Evolutionary conservation across 1,140 invertebrate species (phyloP).

Genomic region (Aphidius gifuensis): DNA sequence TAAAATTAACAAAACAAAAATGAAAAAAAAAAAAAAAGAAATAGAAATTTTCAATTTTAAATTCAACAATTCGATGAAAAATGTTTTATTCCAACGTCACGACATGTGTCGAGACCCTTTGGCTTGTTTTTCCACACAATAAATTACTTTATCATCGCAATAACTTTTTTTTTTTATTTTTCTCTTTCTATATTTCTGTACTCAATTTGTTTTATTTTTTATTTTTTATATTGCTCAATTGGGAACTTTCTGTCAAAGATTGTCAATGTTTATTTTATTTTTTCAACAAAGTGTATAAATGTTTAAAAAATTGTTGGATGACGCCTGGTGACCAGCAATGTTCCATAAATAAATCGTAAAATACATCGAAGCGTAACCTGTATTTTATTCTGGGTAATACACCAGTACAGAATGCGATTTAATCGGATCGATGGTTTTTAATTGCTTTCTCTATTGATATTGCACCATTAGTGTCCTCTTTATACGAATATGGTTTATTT

Average conservation of each 20-base stretch:
- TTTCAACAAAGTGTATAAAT: background rate
- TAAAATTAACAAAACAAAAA: conserved; percentile 8
- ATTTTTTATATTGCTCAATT: conserved; percentile 16
- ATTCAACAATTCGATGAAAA: conserved; percentile 20
- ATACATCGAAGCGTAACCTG: background rate
- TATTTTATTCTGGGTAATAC: background rate
- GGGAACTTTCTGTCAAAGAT: conserved; percentile 18
- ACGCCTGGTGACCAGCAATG: background rate
- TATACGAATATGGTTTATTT: background rate
- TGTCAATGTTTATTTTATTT: background rate
- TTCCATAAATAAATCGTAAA: background rate
- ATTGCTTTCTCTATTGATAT: conserved; percentile 7
- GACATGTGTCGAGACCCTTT: conserved; percentile 10
- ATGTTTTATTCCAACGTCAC: conserved; percentile 1
- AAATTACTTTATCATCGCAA: conserved; percentile 24
- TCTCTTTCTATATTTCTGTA: background rate
- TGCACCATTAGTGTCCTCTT: conserved; percentile 7
- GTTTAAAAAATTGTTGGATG: background rate
- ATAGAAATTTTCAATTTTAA: conserved; percentile 1
- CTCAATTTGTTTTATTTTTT: background rate
- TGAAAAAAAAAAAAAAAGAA: no score
- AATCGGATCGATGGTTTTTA: conserved; percentile 14
- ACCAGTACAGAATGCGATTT: conserved; percentile 4
- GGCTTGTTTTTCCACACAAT: conserved; percentile 15
- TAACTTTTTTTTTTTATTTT: conserved; percentile 19